These are phyloP conservation scores for Camelus bactrianus DNA, from an alignment of 2,113 vertebrate species.

Conservation along the genomic window DNA sequence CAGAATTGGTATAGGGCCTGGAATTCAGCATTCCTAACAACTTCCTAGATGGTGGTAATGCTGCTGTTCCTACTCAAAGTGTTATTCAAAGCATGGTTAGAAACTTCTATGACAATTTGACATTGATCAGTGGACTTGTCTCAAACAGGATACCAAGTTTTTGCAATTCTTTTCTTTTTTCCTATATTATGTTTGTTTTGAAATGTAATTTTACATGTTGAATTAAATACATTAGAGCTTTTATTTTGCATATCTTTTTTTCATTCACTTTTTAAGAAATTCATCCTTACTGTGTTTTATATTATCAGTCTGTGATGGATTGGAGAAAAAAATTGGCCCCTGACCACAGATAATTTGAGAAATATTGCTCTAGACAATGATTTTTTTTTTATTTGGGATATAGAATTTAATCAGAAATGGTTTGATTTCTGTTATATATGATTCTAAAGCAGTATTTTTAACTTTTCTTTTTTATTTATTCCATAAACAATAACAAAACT, in stretches of 20 bases:
- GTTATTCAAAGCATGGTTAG: constrained; percentile 41
- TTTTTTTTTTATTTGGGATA: constrained; percentile 73
- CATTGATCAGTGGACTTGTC: neutral
- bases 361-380: constrained; percentile 76
- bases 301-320: constrained; percentile 7
- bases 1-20: neutral
- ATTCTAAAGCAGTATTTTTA: constrained; percentile 99
- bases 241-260: constrained; percentile 29
- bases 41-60: constrained; percentile 25
- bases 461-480: constrained; percentile 99
- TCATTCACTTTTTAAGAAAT: constrained; percentile 43
- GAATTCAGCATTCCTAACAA: constrained; percentile 45
- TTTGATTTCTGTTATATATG: constrained; percentile 91
- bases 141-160: neutral
- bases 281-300: constrained; percentile 47
- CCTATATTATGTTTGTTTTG: neutral
- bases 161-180: constrained; percentile 50
- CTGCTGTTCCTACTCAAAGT: constrained; percentile 51
- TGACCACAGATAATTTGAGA: constrained; percentile 75
- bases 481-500: constrained; percentile 99
- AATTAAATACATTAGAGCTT: constrained; percentile 40
- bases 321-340: constrained; percentile 11
- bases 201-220: constrained; percentile 54
- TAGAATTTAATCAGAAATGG: constrained; percentile 78
- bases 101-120: constrained; percentile 26